Percentiles rank a stretch among this genome's conserved stretches.
phyloP scores from a whole-genome alignment of 2,797 vertebrate genomes.

The Erpetoichthys calabaricus region DNA sequence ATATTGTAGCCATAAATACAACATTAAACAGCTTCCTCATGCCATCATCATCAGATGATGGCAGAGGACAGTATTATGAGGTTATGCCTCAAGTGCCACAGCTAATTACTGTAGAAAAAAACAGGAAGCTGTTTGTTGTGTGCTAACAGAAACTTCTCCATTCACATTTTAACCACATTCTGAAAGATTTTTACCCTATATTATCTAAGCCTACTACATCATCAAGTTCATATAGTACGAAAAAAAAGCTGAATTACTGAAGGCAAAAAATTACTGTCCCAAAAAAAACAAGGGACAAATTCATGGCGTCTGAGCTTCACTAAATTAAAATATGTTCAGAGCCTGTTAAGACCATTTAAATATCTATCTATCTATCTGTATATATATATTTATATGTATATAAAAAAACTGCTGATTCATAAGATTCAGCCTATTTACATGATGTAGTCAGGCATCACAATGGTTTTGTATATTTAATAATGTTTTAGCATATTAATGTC shows the following conservation, averaged over 20 bases:
- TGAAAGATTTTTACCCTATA: neutral
- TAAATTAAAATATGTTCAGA: conserved; percentile 1
- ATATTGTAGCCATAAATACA: too few relatives aligned
- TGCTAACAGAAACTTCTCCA: too few relatives aligned
- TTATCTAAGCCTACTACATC: neutral
- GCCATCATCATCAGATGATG: too few relatives aligned
- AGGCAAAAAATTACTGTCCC: conserved; percentile 5
- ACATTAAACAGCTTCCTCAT: too few relatives aligned
- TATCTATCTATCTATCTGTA: neutral
- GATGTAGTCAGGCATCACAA: conserved; percentile 23
- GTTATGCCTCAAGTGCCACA: too few relatives aligned
- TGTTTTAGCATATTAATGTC: too few relatives aligned
- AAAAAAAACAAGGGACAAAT: conserved; percentile 7
- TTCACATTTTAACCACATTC: too few relatives aligned
- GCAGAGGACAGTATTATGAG: too few relatives aligned
- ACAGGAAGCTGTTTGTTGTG: too few relatives aligned
- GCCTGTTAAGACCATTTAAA: conserved; percentile 19
- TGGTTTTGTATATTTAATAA: neutral
- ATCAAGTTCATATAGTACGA: conserved; percentile 11
- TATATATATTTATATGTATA: neutral
- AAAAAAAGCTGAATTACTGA: neutral
- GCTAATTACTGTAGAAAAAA: too few relatives aligned
- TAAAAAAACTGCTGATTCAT: conserved; percentile 24
- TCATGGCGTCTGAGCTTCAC: neutral
- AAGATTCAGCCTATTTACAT: conserved; percentile 15